Conservation (phyloP, 2,113 vertebrate species). For the Carollia perspicillata region DNA sequence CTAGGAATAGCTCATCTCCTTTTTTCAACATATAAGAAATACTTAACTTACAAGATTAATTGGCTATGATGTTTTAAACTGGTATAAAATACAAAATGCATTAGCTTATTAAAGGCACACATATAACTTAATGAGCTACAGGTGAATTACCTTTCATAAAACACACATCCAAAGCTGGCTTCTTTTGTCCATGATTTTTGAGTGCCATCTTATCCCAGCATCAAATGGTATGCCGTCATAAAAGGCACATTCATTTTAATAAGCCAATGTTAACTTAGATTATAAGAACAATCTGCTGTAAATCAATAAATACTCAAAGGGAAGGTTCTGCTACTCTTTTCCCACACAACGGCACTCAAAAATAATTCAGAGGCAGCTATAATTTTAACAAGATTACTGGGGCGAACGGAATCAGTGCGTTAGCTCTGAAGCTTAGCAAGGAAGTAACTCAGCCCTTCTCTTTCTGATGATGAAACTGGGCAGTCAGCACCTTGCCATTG, state of each 20-base stretch:
- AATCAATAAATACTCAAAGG: conserved; percentile 11
- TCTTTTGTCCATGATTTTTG: not conserved
- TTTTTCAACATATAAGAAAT: not conserved
- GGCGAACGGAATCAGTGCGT: not conserved
- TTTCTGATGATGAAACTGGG: not conserved
- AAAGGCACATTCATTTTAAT: not conserved
- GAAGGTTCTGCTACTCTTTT: not conserved
- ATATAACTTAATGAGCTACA: not conserved
- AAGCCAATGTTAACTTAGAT: not conserved
- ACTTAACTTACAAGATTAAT: conserved; percentile 11
- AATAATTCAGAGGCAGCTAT: not conserved
- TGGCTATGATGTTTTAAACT: not conserved
- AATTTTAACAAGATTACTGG: not conserved
- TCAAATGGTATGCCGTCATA: not conserved
- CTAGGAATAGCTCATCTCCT: not conserved
- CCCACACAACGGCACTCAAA: not conserved
- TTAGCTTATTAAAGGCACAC: not conserved
- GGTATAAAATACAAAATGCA: not conserved
- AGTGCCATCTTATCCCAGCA: not conserved
- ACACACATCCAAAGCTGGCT: not conserved
- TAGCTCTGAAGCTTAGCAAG: not conserved
- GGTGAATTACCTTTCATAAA: conserved; percentile 3
- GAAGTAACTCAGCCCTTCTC: not conserved
- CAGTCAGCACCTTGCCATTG: not conserved
- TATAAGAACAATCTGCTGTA: not conserved